Conservation (phyloP, 2,797 vertebrate genomes). For the Pteropus rufus region DNA sequence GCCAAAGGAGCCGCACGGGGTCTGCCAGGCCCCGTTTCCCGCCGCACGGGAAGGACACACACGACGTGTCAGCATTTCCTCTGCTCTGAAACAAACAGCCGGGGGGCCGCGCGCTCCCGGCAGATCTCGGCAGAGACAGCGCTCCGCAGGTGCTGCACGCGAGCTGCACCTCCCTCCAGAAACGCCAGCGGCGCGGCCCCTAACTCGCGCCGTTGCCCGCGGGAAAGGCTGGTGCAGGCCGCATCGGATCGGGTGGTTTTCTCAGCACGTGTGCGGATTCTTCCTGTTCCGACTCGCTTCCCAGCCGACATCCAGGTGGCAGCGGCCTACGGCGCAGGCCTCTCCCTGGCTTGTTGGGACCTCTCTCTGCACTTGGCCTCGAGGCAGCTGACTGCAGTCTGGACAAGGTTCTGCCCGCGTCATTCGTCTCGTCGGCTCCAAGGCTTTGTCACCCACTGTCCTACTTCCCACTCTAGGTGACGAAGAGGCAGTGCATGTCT, state of each 20-base stretch:
- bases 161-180: background rate
- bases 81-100: background rate
- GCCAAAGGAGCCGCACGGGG: background rate
- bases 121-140: rapidly evolving
- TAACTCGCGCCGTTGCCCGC: too few species aligned
- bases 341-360: background rate
- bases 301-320: rapidly evolving
- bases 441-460: background rate
- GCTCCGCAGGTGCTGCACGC: background rate
- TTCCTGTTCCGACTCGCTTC: rapidly evolving
- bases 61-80: constrained; percentile 36
- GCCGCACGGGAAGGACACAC: background rate
- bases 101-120: rapidly evolving
- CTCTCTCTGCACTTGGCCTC: background rate
- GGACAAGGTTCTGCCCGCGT: rapidly evolving
- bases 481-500: background rate
- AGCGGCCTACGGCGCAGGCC: background rate
- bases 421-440: rapidly evolving
- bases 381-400: rapidly evolving
- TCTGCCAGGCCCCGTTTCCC: background rate
- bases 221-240: too few species aligned
- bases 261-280: background rate
- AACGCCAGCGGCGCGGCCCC: too few species aligned
- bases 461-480: background rate
- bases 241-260: rapidly evolving